Conservation (phyloP, 2,113 vertebrate species). For the Elachura formosa region DNA sequence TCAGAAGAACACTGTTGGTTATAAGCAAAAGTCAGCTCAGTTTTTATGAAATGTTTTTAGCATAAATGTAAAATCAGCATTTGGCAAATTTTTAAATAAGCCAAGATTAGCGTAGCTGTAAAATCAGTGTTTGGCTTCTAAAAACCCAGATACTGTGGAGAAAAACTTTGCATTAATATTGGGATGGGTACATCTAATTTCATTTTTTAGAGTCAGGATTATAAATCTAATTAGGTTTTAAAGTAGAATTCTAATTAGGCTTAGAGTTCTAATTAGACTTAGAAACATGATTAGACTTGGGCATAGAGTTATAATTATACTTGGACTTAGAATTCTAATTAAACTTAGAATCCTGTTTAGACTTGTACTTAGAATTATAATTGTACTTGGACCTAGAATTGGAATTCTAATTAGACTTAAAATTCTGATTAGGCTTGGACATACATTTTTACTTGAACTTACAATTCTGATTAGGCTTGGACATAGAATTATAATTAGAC, state of each 20-base stretch:
- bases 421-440: background rate
- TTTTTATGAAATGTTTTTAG: background rate
- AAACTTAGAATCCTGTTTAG: background rate
- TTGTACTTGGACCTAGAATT: background rate
- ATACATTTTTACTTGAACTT: background rate
- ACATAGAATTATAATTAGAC: background rate
- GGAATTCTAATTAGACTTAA: background rate
- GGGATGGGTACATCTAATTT: background rate
- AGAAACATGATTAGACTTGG: too few relatives aligned
- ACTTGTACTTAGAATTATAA: background rate
- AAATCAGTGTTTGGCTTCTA: background rate
- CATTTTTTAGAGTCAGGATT: background rate
- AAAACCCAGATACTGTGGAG: background rate
- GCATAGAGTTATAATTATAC: background rate
- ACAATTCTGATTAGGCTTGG: background rate
- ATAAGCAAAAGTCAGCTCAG: background rate
- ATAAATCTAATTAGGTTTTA: background rate
- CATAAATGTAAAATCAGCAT: too few relatives aligned
- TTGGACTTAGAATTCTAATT: background rate
- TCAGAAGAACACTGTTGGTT: fast-evolving
- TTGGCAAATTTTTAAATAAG: too few relatives aligned
- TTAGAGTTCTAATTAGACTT: background rate
- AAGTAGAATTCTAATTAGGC: background rate
- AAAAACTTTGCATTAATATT: background rate
- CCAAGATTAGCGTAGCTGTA: too few relatives aligned